A percentile compares a stretch with the other conserved stretches of the same genome.
phyloP scores from a whole-genome alignment of 2,888 invertebrate species.

The Napeogenes inachia region DNA sequence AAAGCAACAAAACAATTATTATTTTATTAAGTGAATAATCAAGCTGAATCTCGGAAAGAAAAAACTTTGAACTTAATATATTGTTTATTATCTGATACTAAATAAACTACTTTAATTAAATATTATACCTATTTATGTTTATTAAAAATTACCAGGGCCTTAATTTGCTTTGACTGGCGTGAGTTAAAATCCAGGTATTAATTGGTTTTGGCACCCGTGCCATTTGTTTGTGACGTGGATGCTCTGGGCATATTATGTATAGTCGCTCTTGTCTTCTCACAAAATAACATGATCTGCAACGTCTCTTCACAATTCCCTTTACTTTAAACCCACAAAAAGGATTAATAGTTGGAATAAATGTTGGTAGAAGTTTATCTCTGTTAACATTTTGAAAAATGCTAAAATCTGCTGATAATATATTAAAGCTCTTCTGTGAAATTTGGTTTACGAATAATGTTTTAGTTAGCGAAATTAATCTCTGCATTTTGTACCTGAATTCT shows the following conservation, averaged over 20 bases:
- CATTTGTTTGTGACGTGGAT: constrained; percentile 90
- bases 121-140: constrained; percentile 1
- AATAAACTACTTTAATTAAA: not conserved
- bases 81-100: not conserved
- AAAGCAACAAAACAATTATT: no score
- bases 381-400: constrained; percentile 42
- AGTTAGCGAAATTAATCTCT: constrained; percentile 48
- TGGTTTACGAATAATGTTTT: constrained; percentile 37
- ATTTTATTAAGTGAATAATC: no score
- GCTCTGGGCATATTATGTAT: constrained; percentile 85
- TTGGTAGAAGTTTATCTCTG: constrained; percentile 43
- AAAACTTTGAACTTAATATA: not conserved
- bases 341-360: constrained; percentile 47
- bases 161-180: constrained; percentile 81
- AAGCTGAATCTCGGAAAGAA: not conserved
- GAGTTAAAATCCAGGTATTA: constrained; percentile 86
- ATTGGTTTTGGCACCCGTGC: constrained; percentile 81
- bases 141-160: constrained; percentile 59
- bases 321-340: constrained; percentile 79
- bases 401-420: constrained; percentile 37
- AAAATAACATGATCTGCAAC: constrained; percentile 89
- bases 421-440: constrained; percentile 31
- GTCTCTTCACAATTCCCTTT: constrained; percentile 80
- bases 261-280: constrained; percentile 81
- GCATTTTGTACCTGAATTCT: constrained; percentile 37